Conservation (phyloP, 2,888 invertebrate species). For the Agriopis leucophaearia region DNA sequence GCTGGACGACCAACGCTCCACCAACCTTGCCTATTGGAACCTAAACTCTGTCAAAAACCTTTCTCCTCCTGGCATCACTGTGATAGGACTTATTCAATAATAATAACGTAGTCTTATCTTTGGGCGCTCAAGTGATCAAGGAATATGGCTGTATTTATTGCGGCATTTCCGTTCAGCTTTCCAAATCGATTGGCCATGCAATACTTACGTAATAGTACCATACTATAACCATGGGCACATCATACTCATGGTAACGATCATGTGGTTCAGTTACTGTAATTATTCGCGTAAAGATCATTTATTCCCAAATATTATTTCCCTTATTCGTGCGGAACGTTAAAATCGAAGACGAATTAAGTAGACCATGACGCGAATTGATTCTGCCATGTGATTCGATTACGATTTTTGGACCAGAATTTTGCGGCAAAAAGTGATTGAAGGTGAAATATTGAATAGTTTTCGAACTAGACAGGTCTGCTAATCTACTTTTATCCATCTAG, state of each 20-base stretch:
- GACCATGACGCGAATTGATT: slow-evolving; percentile 42
- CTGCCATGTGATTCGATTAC: slow-evolving; percentile 40
- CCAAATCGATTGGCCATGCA: slow-evolving; percentile 23
- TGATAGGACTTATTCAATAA: not conserved
- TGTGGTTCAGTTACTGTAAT: not conserved
- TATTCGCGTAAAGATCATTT: slow-evolving; percentile 14
- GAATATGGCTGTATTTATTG: slow-evolving; percentile 10
- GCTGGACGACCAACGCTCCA: no score
- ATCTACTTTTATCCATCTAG: not conserved
- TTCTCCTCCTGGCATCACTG: no score
- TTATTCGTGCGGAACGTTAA: slow-evolving; percentile 29
- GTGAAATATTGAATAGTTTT: slow-evolving; percentile 16
- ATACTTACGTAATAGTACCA: slow-evolving; percentile 20
- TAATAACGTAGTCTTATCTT: not conserved
- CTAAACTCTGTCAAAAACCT: no score
- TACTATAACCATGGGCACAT: slow-evolving; percentile 1
- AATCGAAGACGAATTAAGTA: slow-evolving; percentile 36
- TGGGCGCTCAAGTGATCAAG: slow-evolving; percentile 4
- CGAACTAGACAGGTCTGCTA: not conserved
- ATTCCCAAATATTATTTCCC: slow-evolving; percentile 17
- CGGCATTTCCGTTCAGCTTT: slow-evolving; percentile 23
- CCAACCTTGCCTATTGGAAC: no score
- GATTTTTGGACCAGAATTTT: slow-evolving; percentile 27
- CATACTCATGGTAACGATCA: not conserved
- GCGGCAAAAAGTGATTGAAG: slow-evolving; percentile 26